Conservation (phyloP, 2,888 invertebrate species). For the Stictocephala bisonia region DNA sequence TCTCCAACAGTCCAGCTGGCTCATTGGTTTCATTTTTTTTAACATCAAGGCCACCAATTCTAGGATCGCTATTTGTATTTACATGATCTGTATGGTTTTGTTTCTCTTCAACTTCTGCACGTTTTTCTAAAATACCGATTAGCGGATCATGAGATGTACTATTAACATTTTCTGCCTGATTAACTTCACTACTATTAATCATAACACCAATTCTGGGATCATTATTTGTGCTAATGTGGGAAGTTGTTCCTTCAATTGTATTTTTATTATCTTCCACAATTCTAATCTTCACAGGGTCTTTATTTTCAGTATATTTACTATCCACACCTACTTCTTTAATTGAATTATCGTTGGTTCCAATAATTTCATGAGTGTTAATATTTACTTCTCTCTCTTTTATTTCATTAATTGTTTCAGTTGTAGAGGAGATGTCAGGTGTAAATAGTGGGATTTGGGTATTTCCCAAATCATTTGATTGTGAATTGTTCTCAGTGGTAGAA, state of each 20-base stretch:
- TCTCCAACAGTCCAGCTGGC: background rate
- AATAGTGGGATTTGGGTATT: background rate
- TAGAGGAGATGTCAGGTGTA: background rate
- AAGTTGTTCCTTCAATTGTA: background rate
- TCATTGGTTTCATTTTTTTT: constrained; percentile 7
- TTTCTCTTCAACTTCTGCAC: background rate
- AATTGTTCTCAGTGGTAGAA: too few relatives aligned
- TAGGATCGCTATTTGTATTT: constrained; percentile 1
- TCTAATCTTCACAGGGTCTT: too few relatives aligned
- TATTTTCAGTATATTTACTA: too few relatives aligned
- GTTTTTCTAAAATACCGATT: background rate
- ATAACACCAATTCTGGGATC: constrained; percentile 26
- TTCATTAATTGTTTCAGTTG: background rate
- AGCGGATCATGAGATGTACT: constrained; percentile 13
- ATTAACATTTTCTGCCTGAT: background rate
- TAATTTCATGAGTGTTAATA: too few relatives aligned
- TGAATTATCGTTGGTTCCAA: too few relatives aligned
- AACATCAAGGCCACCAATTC: constrained; percentile 3
- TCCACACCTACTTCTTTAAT: too few relatives aligned
- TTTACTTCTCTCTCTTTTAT: constrained; percentile 12
- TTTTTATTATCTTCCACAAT: background rate
- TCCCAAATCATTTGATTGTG: constrained; percentile 7
- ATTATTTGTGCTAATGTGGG: background rate
- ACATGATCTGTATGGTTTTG: background rate
- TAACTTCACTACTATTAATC: background rate